A percentile compares a stretch with the other conserved stretches of the same genome.
Evolutionary conservation across 2,113 vertebrate species (phyloP).

Genomic region (Platysternon megacephalum): DNA sequence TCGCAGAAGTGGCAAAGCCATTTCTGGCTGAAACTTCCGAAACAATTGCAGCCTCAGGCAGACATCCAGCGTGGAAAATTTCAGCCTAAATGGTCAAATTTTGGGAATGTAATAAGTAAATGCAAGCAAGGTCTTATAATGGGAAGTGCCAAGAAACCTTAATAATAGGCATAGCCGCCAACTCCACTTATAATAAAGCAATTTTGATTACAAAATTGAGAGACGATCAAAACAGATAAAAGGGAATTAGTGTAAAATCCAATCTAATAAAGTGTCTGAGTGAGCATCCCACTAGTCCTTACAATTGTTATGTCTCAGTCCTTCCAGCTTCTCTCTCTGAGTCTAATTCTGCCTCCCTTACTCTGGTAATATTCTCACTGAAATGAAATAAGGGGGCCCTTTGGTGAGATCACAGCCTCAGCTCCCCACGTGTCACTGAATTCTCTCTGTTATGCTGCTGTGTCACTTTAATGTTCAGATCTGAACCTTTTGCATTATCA

Average conservation of each 20-base stretch:
- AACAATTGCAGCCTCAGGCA: not conserved
- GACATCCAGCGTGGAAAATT: not conserved
- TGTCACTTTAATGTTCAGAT: not conserved
- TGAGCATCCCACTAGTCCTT: not conserved
- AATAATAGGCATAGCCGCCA: not conserved
- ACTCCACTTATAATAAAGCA: not conserved
- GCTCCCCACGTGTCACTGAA: not conserved
- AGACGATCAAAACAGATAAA: not conserved
- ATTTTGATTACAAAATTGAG: not conserved
- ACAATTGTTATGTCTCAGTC: not conserved
- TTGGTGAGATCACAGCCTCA: not conserved
- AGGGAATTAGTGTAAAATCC: not conserved
- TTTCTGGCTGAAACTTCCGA: not conserved
- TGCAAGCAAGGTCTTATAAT: not conserved
- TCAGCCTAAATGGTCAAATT: not conserved
- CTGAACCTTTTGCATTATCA: not conserved
- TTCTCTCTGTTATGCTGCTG: fast-evolving
- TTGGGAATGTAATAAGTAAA: not conserved
- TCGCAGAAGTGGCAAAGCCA: not conserved
- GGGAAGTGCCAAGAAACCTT: not conserved
- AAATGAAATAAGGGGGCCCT: not conserved
- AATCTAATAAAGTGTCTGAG: not conserved
- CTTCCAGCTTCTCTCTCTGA: not conserved
- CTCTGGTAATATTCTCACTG: not conserved
- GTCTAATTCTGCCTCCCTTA: not conserved